Evolutionary conservation across 2,888 invertebrate genomes (phyloP).

Genomic region (Drosophila borborema): DNA sequence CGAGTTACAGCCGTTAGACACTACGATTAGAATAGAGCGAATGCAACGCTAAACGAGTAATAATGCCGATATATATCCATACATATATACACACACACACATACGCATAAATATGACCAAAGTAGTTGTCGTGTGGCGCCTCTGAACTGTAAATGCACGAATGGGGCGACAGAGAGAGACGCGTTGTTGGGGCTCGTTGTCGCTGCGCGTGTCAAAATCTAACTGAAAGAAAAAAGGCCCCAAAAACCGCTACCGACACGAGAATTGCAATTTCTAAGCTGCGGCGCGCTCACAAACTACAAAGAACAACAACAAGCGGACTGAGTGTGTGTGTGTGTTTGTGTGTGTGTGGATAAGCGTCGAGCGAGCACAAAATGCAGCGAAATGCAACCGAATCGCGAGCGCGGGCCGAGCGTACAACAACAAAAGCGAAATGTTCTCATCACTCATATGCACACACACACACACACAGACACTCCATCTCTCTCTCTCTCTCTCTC

Average conservation of each 20-base stretch:
- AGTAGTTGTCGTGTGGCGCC: not conserved
- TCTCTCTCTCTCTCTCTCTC: not conserved
- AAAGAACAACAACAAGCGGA: not conserved
- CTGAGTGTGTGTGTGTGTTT: constrained; percentile 1
- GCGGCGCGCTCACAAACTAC: constrained; percentile 37
- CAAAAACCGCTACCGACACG: constrained; percentile 52
- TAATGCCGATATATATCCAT: constrained; percentile 9
- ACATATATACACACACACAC: not conserved
- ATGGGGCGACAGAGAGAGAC: constrained; percentile 19
- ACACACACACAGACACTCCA: constrained; percentile 16
- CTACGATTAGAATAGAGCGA: constrained; percentile 21
- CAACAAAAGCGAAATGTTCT: constrained; percentile 33
- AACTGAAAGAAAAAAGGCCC: constrained; percentile 73
- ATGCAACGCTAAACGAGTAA: constrained; percentile 26
- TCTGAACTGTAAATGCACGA: constrained; percentile 16
- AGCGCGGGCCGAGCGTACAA: constrained; percentile 39
- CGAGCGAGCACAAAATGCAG: constrained; percentile 40
- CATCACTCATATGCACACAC: constrained; percentile 33
- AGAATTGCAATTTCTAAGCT: constrained; percentile 78
- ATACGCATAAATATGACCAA: not conserved
- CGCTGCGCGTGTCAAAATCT: constrained; percentile 73
- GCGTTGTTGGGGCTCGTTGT: constrained; percentile 53
- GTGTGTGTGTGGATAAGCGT: constrained; percentile 66
- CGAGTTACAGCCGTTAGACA: constrained; percentile 53
- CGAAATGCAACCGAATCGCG: constrained; percentile 60